These are phyloP conservation scores for Gambelia wislizenii DNA, from an alignment of 2,797 vertebrate species.

Conservation along the genomic window DNA sequence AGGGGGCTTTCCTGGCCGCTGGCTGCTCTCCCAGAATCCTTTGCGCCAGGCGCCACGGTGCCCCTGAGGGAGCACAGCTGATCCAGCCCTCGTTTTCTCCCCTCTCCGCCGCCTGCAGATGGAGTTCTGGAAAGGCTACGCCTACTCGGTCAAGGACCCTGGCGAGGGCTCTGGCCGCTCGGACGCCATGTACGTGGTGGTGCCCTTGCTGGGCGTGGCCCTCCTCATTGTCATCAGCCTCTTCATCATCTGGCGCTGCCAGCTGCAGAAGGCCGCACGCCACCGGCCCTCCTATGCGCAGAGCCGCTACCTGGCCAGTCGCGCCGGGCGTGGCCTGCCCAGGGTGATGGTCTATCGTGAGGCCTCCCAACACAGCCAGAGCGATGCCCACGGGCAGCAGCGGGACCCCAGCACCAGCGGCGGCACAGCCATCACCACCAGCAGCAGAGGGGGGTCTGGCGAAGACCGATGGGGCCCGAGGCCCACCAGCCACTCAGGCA, in stretches of 20 bases:
- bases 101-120: constrained; percentile 75
- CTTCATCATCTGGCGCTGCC: constrained; percentile 92
- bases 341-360: constrained; percentile 88
- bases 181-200: constrained; percentile 88
- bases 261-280: constrained; percentile 88
- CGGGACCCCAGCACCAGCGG: constrained; percentile 42
- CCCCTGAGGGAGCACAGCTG: too few species aligned
- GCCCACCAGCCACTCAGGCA: constrained; percentile 61
- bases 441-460: constrained; percentile 51
- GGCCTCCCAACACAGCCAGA: constrained; percentile 69
- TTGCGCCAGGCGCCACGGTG: not conserved
- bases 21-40: not conserved
- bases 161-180: constrained; percentile 77
- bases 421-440: too few species aligned
- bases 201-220: constrained; percentile 88
- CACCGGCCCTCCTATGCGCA: constrained; percentile 88
- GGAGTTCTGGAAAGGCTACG: constrained; percentile 92
- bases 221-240: constrained; percentile 89
- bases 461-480: constrained; percentile 59
- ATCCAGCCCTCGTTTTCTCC: too few species aligned
- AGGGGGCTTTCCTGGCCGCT: too few species aligned
- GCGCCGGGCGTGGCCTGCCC: constrained; percentile 83
- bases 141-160: constrained; percentile 83
- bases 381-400: constrained; percentile 69
- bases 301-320: constrained; percentile 86